Base-by-base conservation (phyloP, 1,140 invertebrate species). In the Diuraphis noxia region DNA sequence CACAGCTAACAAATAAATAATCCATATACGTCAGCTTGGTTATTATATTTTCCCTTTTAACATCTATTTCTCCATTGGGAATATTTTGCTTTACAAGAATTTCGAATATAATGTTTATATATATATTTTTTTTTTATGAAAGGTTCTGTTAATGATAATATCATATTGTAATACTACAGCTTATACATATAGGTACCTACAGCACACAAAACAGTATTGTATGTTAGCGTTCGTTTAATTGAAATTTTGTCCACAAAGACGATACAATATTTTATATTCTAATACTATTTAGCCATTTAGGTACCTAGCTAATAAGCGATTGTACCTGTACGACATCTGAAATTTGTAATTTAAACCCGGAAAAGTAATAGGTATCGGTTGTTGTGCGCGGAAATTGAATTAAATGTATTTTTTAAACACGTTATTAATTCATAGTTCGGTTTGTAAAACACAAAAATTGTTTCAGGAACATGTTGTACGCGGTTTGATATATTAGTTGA, bases 31-130 rank as follows among this genome's bases (percentile, higher is more conserved):
- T 79, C 30, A 79, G 21, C 34, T 81, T 25, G 79, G 9, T 81
- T 81, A 40, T 81, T 36, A 36, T 19, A 79, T 79, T 79, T 79
- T 79, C 72, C 72, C 72, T 79, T 79, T 72, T 72, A n/a, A n/a
- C n/a, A 34, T n/a, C 7, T 34, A 72, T n/a, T 72, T n/a, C 13
- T 5, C 30, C 30, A 72, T 72, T 72, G 30, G 13, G 13, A 4
- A 72, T 63, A 72, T 63, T 63, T 63, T 13, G 56, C 10, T 63
- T 63, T 63, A 10, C 30, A n/a, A 63, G 10, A 4, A 63, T 72
- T 72, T 72, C 4, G 56, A 72, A n/a, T n/a, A 6, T 34, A n/a
- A 34, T 72, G 13, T 34, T 6, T n/a, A 6, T 4, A 34, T 49
- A n/a, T n/a, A n/a, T n/a, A n/a, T n/a, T n/a, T n/a, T 72, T n/a